Evolutionary conservation across 35 echinoderm and acorn worm genomes (phyloP).

Genomic region (Lytechinus variegatus): DNA sequence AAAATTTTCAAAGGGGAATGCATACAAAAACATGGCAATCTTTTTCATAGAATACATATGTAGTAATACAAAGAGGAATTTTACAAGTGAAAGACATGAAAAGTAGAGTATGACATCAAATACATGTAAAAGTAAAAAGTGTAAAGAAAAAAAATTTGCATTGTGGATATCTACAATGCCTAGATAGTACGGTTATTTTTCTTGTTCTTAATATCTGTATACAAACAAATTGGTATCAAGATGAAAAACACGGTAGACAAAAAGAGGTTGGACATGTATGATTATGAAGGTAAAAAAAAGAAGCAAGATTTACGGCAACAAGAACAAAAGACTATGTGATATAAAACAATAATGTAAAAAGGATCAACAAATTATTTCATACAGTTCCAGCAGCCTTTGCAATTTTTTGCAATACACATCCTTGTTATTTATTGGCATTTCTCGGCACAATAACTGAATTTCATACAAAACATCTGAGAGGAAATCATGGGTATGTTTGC

Average conservation of each 20-base stretch:
- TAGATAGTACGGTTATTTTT: neutral
- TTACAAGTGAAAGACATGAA: neutral
- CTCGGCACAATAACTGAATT: neutral
- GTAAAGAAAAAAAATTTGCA: neutral
- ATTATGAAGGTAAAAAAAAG: no score
- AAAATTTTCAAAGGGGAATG: no score
- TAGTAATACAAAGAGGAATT: neutral
- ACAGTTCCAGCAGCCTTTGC: no score
- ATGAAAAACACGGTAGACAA: no score
- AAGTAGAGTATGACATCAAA: neutral
- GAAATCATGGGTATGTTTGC: no score
- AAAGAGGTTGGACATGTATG: no score
- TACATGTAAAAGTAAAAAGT: neutral
- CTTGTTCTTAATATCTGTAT: neutral
- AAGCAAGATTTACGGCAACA: neutral
- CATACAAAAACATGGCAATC: no score
- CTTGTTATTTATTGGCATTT: neutral
- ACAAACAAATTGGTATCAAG: neutral
- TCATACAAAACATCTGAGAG: neutral
- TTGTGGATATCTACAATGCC: neutral
- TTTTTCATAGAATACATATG: no score
- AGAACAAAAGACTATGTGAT: neutral
- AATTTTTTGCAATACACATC: no score
- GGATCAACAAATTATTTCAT: no score
- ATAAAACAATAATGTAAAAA: neutral